Conservation (phyloP, 1,140 invertebrate genomes). For the Gonioctena quinquepunctata region DNA sequence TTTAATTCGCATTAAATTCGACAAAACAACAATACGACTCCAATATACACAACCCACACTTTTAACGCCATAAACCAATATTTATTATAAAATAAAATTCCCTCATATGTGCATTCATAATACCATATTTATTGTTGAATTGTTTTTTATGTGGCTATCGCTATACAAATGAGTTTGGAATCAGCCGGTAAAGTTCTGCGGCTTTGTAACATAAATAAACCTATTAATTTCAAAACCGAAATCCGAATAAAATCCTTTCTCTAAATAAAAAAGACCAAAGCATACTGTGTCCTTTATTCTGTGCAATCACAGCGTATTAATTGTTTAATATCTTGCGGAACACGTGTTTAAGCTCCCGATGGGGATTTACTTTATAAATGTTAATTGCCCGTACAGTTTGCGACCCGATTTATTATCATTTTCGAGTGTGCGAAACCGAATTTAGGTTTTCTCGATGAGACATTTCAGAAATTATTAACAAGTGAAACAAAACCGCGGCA, state of each 20-base stretch:
- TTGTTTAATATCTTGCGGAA: slow-evolving; percentile 54
- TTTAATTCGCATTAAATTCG: neutral
- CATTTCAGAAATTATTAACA: neutral
- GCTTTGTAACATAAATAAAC: slow-evolving; percentile 39
- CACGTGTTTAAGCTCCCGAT: slow-evolving; percentile 52
- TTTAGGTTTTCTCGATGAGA: slow-evolving; percentile 9
- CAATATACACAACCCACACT: neutral
- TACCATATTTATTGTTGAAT: slow-evolving; percentile 14
- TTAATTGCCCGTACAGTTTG: slow-evolving; percentile 45
- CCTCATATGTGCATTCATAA: slow-evolving; percentile 8
- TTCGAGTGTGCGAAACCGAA: slow-evolving; percentile 12
- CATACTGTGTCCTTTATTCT: slow-evolving; percentile 32
- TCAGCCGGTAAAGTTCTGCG: slow-evolving; percentile 20
- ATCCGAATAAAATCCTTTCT: slow-evolving; percentile 43
- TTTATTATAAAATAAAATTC: slow-evolving; percentile 12
- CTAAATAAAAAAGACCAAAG: slow-evolving; percentile 44
- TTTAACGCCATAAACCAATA: slow-evolving; percentile 3
- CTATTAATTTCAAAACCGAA: slow-evolving; percentile 44
- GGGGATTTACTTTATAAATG: slow-evolving; percentile 53
- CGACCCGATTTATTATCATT: slow-evolving; percentile 27
- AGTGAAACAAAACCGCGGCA: neutral
- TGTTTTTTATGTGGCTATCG: slow-evolving; percentile 1
- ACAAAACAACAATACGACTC: slow-evolving; percentile 3
- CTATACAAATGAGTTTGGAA: neutral
- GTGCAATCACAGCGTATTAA: slow-evolving; percentile 46